Conservation (phyloP, 2,888 invertebrate genomes). For the Frankliniella fusca region DNA sequence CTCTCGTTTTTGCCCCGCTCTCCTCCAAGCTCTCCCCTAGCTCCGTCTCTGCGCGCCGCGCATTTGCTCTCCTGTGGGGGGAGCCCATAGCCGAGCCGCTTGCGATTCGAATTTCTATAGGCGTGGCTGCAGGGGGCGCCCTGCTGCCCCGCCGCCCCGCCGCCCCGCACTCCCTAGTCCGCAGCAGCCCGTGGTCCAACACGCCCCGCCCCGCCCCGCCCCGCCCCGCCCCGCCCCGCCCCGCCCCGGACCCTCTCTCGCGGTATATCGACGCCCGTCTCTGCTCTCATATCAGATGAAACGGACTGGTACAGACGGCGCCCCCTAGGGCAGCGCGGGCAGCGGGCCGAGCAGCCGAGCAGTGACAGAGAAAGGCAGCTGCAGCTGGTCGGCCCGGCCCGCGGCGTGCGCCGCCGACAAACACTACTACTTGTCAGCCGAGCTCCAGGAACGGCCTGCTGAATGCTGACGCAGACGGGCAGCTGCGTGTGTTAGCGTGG, state of each 20-base stretch:
- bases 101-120: no score
- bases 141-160: no score
- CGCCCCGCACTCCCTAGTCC: background rate
- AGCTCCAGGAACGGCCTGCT: background rate
- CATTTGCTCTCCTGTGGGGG: no score
- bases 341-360: background rate
- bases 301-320: background rate
- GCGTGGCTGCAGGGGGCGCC: no score
- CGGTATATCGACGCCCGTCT: background rate
- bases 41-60: no score
- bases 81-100: no score
- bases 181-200: background rate
- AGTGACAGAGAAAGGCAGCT: background rate
- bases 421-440: background rate
- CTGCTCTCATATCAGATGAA: background rate
- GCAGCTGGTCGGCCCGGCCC: background rate
- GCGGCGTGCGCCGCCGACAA: background rate
- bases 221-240: background rate
- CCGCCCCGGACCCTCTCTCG: no score
- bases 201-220: background rate
- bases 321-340: background rate
- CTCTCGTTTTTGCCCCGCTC: no score
- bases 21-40: no score
- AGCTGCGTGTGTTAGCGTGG: no score
- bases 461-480: no score